These are phyloP conservation scores for Oryzias javanicus DNA, from an alignment of 2,113 vertebrate species.

Conservation along the genomic window DNA sequence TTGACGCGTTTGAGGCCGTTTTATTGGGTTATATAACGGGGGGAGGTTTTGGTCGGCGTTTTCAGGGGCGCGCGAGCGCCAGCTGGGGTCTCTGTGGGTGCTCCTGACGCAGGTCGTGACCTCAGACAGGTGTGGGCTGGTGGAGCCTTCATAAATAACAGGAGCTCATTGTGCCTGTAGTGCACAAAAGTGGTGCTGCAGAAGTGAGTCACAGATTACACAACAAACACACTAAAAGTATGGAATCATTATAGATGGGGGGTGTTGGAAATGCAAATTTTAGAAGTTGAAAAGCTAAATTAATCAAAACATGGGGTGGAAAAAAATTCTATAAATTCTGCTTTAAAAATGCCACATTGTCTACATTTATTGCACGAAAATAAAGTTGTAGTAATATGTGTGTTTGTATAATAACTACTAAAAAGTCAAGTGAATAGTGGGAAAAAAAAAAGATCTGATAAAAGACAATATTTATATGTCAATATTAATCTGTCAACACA, in stretches of 20 bases:
- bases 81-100: slow-evolving; percentile 35
- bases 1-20: not conserved
- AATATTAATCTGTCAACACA: too few species aligned
- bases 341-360: too few species aligned
- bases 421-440: too few species aligned
- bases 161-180: slow-evolving; percentile 22
- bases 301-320: not conserved
- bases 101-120: slow-evolving; percentile 65
- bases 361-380: too few species aligned
- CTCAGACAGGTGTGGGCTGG: slow-evolving; percentile 58
- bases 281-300: not conserved
- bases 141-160: slow-evolving; percentile 45
- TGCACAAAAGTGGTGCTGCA: slow-evolving; percentile 18
- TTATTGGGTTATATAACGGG: not conserved
- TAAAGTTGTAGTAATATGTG: too few species aligned
- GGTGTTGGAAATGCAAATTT: not conserved
- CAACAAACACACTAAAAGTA: slow-evolving; percentile 16
- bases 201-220: slow-evolving; percentile 49
- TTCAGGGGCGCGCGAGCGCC: slow-evolving; percentile 4
- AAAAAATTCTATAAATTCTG: too few species aligned
- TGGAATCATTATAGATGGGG: not conserved
- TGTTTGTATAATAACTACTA: too few species aligned
- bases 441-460: too few species aligned
- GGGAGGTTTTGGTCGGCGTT: too few species aligned
- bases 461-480: too few species aligned